Conservation (phyloP, 2,797 vertebrate species). For the Cossypha niveicapilla region DNA sequence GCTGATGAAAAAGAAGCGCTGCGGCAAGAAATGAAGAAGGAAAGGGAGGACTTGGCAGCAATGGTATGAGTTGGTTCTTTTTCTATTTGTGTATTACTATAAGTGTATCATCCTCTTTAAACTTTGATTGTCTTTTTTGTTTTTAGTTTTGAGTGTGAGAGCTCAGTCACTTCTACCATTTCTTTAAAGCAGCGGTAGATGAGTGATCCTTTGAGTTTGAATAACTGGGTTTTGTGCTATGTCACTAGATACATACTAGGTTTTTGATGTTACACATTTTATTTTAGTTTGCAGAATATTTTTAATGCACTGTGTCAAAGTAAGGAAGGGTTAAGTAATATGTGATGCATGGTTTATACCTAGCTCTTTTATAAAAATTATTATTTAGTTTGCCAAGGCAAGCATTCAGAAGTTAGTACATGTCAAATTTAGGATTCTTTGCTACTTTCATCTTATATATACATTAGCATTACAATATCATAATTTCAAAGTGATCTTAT, state of each 20-base stretch:
- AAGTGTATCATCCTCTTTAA: neutral
- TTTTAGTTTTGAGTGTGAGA: neutral
- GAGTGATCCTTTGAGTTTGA: neutral
- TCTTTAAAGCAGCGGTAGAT: neutral
- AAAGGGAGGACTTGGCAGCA: slow-evolving; percentile 77
- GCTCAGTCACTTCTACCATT: neutral
- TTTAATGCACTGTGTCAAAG: neutral
- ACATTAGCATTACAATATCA: neutral
- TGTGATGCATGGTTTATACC: neutral
- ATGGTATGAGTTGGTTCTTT: slow-evolving; percentile 70
- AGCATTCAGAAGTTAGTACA: neutral
- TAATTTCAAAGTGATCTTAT: neutral
- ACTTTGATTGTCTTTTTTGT: neutral
- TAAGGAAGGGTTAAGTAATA: neutral
- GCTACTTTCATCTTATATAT: neutral
- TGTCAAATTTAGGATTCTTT: neutral
- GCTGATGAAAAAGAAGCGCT: slow-evolving; percentile 78
- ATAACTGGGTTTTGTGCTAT: neutral
- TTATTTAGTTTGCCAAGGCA: neutral
- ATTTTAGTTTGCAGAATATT: neutral
- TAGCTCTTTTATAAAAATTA: neutral
- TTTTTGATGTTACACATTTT: neutral
- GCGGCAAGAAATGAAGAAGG: slow-evolving; percentile 77
- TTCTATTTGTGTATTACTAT: neutral
- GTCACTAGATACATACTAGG: neutral